Conservation (phyloP, 1,140 invertebrate genomes). For the Tetranychus cinnabarinus region DNA sequence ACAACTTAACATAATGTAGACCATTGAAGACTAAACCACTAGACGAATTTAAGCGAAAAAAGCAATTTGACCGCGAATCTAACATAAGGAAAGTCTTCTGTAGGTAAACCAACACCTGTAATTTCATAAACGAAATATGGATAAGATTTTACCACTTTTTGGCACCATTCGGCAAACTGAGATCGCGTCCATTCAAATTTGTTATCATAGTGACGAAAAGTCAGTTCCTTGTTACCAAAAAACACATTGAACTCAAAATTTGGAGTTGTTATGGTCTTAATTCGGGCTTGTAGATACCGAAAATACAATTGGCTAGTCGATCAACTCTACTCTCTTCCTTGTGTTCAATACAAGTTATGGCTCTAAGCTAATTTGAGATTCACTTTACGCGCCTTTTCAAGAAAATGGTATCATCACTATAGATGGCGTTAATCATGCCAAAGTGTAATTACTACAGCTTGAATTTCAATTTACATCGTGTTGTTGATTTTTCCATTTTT, state of each 20-base stretch:
- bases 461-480: no score
- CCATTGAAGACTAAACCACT: conserved; percentile 32
- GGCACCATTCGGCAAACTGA: conserved; percentile 59
- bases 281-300: conserved; percentile 50
- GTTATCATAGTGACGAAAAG: conserved; percentile 59
- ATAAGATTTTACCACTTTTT: conserved; percentile 36
- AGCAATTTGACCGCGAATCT: conserved; percentile 51
- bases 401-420: no score
- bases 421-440: no score
- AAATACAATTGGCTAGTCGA: conserved; percentile 44
- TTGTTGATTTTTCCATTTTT: no score
- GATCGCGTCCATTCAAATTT: conserved; percentile 75
- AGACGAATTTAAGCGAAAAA: conserved; percentile 25
- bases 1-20: conserved; percentile 64
- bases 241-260: conserved; percentile 69
- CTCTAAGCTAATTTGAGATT: conserved; percentile 28
- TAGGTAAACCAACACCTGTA: conserved; percentile 39
- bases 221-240: conserved; percentile 27
- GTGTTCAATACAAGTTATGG: conserved; percentile 54
- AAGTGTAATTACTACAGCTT: no score
- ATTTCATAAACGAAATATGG: conserved; percentile 41
- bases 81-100: conserved; percentile 26
- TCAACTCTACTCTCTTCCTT: conserved; percentile 38
- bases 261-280: conserved; percentile 62
- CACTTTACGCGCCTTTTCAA: no score